phyloP scores from a whole-genome alignment of 2,888 invertebrate genomes.

The Drosophila prolongata region DNA sequence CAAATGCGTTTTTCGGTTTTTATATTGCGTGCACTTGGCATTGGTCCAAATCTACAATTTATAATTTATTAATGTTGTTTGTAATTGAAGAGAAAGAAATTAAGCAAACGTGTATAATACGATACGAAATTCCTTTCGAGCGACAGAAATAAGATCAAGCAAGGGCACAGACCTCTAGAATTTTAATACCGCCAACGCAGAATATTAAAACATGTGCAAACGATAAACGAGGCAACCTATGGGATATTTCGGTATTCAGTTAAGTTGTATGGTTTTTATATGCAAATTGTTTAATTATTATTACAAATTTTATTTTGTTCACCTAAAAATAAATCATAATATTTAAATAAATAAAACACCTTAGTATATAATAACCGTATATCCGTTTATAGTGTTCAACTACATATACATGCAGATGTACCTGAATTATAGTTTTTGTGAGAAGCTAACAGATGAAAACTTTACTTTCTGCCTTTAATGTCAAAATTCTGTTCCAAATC shows the following conservation, averaged over 20 bases:
- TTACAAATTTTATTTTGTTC: too few species aligned
- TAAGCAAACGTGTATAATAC: background rate
- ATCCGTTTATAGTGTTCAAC: too few species aligned
- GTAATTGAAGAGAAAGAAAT: slow-evolving; percentile 38
- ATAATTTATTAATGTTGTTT: slow-evolving; percentile 58
- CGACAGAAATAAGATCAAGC: slow-evolving; percentile 19
- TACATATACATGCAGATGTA: too few species aligned
- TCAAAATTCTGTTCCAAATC: slow-evolving; percentile 41
- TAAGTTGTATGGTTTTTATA: too few species aligned
- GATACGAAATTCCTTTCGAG: slow-evolving; percentile 9
- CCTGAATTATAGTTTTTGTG: too few species aligned
- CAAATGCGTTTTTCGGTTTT: slow-evolving; percentile 35
- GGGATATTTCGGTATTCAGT: too few species aligned
- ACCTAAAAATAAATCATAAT: too few species aligned
- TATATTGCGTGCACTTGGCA: slow-evolving; percentile 49
- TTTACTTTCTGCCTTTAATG: slow-evolving; percentile 3
- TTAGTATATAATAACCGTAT: too few species aligned
- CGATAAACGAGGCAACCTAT: background rate
- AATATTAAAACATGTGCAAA: background rate
- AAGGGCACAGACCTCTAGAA: slow-evolving; percentile 26
- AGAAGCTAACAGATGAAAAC: too few species aligned
- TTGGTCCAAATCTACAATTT: slow-evolving; percentile 55
- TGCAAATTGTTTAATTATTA: too few species aligned
- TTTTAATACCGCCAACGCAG: background rate
- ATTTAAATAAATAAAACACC: too few species aligned